Conservation (phyloP, 2,888 invertebrate species). For the Tachystola acroxantha region DNA sequence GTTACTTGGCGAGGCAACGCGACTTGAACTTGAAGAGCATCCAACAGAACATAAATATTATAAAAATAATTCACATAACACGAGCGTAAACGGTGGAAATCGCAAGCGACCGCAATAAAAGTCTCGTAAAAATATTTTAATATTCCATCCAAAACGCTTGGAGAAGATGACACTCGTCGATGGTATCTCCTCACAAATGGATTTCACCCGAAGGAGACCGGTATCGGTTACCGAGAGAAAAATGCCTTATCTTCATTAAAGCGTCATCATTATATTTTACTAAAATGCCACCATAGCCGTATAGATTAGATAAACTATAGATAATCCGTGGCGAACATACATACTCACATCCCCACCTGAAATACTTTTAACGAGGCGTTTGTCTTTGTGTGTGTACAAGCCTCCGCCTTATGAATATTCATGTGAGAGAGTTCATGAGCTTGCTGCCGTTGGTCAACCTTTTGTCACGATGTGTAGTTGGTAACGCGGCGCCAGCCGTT, state of each 20-base stretch:
- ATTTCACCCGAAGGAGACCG: not conserved
- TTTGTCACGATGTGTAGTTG: constrained; percentile 7
- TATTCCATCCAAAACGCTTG: constrained; percentile 5
- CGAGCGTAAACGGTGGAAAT: constrained; percentile 10
- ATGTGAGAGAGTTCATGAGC: constrained; percentile 20
- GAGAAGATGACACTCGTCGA: not conserved
- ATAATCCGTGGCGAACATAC: constrained; percentile 32
- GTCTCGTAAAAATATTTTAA: constrained; percentile 17
- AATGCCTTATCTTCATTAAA: constrained; percentile 2
- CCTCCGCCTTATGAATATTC: constrained; percentile 28
- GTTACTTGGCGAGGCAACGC: not conserved
- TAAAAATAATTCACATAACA: constrained; percentile 7
- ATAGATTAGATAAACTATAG: constrained; percentile 39
- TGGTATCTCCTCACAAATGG: not conserved
- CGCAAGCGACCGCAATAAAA: constrained; percentile 15
- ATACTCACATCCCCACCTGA: constrained; percentile 26
- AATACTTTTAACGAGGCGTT: constrained; percentile 30
- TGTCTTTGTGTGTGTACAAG: constrained; percentile 26
- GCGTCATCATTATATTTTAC: not conserved
- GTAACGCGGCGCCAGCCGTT: not conserved
- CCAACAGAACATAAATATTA: constrained; percentile 3
- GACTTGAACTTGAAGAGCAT: not conserved
- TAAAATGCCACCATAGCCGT: constrained; percentile 33
- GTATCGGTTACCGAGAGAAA: not conserved
- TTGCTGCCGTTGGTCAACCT: constrained; percentile 16